These are phyloP conservation scores for Caenorhabditis sinica DNA, from an alignment of 2,888 invertebrate species.

Conservation along the genomic window DNA sequence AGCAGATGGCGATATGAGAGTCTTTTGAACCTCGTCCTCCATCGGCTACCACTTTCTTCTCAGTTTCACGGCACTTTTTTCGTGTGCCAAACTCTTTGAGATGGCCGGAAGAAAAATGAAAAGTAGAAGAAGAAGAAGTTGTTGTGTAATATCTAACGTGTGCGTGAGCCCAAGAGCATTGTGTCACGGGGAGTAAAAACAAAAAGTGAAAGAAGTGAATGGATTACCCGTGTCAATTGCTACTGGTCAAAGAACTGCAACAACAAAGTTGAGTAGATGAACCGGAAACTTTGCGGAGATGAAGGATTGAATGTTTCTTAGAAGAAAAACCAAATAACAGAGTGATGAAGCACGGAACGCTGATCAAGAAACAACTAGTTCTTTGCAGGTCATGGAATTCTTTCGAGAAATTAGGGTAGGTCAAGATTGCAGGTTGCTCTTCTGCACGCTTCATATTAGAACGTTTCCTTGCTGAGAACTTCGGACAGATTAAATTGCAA, in stretches of 20 bases:
- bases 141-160: conserved; percentile 56
- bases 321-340: neutral
- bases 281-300: neutral
- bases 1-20: conserved; percentile 62
- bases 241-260: conserved; percentile 48
- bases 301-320: neutral
- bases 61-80: conserved; percentile 48
- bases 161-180: conserved; percentile 29
- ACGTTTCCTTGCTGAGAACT: too few relatives aligned
- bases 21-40: conserved; percentile 60
- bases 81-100: conserved; percentile 34
- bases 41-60: conserved; percentile 52
- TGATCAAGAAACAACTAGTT: too few relatives aligned
- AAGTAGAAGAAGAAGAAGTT: neutral
- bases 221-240: conserved; percentile 48
- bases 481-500: too few relatives aligned
- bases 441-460: too few relatives aligned
- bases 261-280: neutral
- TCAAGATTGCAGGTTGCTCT: too few relatives aligned
- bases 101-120: conserved; percentile 22
- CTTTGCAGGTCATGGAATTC: too few relatives aligned
- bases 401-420: too few relatives aligned
- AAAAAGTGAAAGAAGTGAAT: conserved; percentile 29
- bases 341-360: neutral
- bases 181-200: conserved; percentile 45